Conservation (phyloP, 2,888 invertebrate genomes). For the Dermolepida albohirtum region DNA sequence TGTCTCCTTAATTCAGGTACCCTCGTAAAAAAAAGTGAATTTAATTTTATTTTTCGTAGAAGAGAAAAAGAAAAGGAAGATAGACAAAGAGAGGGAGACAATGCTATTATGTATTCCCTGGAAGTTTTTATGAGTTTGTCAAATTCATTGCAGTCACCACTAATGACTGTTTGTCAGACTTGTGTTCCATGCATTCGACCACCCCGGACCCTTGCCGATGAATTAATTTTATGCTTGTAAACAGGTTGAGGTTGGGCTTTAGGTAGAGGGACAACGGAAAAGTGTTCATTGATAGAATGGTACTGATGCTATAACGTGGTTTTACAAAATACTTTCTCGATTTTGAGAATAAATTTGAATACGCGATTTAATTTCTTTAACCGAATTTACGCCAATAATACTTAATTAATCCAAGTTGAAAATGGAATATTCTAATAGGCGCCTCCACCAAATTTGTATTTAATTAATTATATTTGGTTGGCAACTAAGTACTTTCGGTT, state of each 20-base stretch:
- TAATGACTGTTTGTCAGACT: conserved; percentile 29
- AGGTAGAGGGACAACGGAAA: too few relatives aligned
- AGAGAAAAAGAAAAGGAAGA: background rate
- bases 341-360: too few relatives aligned
- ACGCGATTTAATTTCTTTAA: too few relatives aligned
- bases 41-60: conserved; percentile 28
- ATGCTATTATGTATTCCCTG: conserved; percentile 31
- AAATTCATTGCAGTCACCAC: conserved; percentile 29
- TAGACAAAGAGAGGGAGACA: conserved; percentile 2
- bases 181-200: conserved; percentile 11
- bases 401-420: too few relatives aligned
- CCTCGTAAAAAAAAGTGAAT: conserved; percentile 23
- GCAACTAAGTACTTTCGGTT: too few relatives aligned
- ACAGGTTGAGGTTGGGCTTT: background rate
- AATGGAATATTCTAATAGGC: too few relatives aligned
- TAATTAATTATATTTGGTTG: too few relatives aligned
- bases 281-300: too few relatives aligned
- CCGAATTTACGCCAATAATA: too few relatives aligned
- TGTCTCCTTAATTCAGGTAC: conserved; percentile 7
- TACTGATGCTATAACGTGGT: too few relatives aligned
- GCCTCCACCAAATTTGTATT: too few relatives aligned
- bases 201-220: background rate
- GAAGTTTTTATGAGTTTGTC: conserved; percentile 36
- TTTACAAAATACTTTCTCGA: too few relatives aligned
- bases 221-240: conserved; percentile 20